Conservation (phyloP, 2,797 vertebrate genomes). For the Cichlasoma orientale region DNA sequence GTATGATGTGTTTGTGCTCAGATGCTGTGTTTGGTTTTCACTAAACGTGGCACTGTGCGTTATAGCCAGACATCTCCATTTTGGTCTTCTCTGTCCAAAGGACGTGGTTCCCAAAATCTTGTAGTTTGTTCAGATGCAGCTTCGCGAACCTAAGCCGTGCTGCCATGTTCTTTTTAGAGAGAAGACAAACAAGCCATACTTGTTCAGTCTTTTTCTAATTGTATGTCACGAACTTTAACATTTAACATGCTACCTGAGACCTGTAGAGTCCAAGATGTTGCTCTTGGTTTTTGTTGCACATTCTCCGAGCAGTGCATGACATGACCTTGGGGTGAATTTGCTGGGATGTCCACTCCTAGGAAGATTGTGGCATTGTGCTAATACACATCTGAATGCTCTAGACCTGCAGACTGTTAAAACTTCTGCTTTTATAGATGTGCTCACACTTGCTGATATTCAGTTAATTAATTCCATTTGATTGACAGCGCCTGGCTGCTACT, state of each 20-base stretch:
- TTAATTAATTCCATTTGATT: neutral
- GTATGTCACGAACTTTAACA: neutral
- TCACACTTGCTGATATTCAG: neutral
- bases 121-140: neutral
- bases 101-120: neutral
- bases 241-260: neutral
- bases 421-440: neutral
- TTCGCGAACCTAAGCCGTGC: neutral
- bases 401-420: neutral
- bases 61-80: neutral
- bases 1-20: neutral
- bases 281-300: neutral
- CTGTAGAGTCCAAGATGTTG: neutral
- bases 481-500: neutral
- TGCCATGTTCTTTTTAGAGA: neutral
- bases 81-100: neutral
- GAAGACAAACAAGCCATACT: neutral
- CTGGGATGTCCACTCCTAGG: neutral
- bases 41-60: neutral
- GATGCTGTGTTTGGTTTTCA: neutral
- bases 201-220: neutral
- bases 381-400: neutral
- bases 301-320: neutral
- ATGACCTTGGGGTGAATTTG: neutral
- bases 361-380: neutral